Conservation (phyloP, 2,888 invertebrate genomes). For the Ethmia dodecea region DNA sequence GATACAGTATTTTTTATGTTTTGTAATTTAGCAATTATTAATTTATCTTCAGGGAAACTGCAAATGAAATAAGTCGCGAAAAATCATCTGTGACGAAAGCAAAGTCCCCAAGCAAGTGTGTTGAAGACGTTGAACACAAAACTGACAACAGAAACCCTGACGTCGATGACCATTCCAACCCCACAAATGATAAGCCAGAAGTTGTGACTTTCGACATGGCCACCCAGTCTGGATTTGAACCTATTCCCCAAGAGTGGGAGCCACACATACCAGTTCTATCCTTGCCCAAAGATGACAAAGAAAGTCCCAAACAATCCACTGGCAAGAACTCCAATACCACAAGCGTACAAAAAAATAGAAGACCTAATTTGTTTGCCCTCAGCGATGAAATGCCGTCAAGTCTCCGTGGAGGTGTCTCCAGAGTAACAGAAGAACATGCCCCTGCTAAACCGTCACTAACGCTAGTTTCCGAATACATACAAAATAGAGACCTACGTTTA, state of each 20-base stretch:
- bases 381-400: conserved; percentile 68
- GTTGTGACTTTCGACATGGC: conserved; percentile 45
- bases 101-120: conserved; percentile 31
- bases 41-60: conserved; percentile 59
- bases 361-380: conserved; percentile 56
- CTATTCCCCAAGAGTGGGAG: conserved; percentile 45
- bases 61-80: conserved; percentile 63
- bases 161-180: conserved; percentile 17
- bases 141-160: conserved; percentile 16
- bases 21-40: too few species aligned
- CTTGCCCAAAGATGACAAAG: conserved; percentile 43
- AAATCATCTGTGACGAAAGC: conserved; percentile 39
- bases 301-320: conserved; percentile 33
- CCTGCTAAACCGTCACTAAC: conserved; percentile 46
- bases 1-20: too few species aligned
- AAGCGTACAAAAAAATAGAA: conserved; percentile 42
- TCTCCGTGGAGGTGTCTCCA: conserved; percentile 40
- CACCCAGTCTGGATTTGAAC: conserved; percentile 56
- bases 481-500: conserved; percentile 52
- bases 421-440: conserved; percentile 26
- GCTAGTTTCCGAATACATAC: conserved; percentile 59
- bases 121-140: conserved; percentile 18
- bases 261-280: conserved; percentile 42
- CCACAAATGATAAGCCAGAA: conserved; percentile 25
- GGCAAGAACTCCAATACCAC: conserved; percentile 33